Base-by-base conservation (phyloP, 2,797 vertebrate species). In the Tangara arthus region DNA sequence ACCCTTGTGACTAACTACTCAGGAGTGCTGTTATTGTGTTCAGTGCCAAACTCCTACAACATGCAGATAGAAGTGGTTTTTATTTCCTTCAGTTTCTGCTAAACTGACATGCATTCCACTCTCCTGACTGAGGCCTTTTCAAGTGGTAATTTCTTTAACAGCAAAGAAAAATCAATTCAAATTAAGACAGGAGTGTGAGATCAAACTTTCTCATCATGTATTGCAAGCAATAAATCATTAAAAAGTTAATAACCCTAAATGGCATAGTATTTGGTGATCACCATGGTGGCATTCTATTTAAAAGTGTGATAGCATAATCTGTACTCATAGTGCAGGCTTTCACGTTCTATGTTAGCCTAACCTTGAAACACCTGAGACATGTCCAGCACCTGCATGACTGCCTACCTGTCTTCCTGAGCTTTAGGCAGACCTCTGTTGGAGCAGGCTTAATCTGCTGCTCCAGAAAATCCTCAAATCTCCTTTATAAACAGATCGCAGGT, bases 21-120 rank as follows among this genome's bases (percentile, higher is more conserved):
- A 90, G 72, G 85, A 95, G 72, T 81, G 65, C 59, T 93, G 83
- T 79, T 88, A 78, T 19, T 82, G 50, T 81, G 24, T 50, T 93
- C 79, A 23, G n/a, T 75, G 95, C 89, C 94, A 94, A 83, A 93
- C 72, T 93, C 49, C 84, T 81, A 83, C 76, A 86, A 65, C 72
- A 61, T 47, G 42, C 39, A 93, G 69, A 94, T 88, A 94, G 72
- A 87, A 5, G 1, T 71, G 50, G 0, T 13, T 93, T 94, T 91
- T 91, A 83, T 94, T 95, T 94, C 82, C 39, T 93, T 88, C 6
- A 8, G 39, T 94, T 93, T 96, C 64, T 87, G 37, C 52, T 88
- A 82, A 95, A 86, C 61, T 94, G 80, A 66, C 55, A 64, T 47
- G 57, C 61, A 88, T 96, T 96, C 68, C 57, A 57, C 39, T 60